phyloP scores from a whole-genome alignment of 2,113 vertebrate species.

The Peromyscus leucopus region DNA sequence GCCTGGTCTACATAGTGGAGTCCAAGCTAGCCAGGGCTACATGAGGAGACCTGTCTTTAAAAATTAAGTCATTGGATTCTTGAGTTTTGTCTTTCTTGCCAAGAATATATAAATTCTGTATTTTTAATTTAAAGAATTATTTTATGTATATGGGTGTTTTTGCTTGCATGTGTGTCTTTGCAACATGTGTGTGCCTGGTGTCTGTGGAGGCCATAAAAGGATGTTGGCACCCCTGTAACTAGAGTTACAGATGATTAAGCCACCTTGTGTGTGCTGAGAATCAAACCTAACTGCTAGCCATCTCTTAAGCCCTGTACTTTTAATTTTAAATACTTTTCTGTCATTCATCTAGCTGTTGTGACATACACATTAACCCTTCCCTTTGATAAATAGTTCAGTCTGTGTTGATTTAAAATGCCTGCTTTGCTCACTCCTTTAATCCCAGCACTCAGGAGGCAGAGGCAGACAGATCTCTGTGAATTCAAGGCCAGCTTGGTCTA shows the following conservation, averaged over 20 bases:
- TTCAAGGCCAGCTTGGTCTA: too few species aligned
- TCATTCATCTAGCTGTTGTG: not conserved
- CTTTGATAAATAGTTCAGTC: not conserved
- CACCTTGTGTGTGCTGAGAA: not conserved
- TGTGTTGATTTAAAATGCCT: constrained; percentile 26
- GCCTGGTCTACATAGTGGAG: not conserved
- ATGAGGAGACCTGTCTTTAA: not conserved
- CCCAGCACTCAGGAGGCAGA: too few species aligned
- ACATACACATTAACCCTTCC: not conserved
- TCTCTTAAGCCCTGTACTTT: not conserved
- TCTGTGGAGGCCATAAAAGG: not conserved
- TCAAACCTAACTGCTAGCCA: not conserved
- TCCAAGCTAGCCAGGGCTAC: not conserved
- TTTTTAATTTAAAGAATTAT: not conserved
- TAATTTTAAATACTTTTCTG: not conserved
- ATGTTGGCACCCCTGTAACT: not conserved
- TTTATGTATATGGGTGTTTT: not conserved
- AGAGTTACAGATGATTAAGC: not conserved
- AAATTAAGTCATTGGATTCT: not conserved
- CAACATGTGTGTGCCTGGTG: not conserved
- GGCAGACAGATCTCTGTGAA: too few species aligned
- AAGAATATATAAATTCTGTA: not conserved
- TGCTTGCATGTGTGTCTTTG: not conserved
- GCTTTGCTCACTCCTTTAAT: not conserved
- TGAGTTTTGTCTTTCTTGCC: not conserved